A percentile compares a stretch with the other conserved stretches of the same genome.
phyloP scores from a whole-genome alignment of 2,797 vertebrate species.

The Limnodromus scolopaceus region DNA sequence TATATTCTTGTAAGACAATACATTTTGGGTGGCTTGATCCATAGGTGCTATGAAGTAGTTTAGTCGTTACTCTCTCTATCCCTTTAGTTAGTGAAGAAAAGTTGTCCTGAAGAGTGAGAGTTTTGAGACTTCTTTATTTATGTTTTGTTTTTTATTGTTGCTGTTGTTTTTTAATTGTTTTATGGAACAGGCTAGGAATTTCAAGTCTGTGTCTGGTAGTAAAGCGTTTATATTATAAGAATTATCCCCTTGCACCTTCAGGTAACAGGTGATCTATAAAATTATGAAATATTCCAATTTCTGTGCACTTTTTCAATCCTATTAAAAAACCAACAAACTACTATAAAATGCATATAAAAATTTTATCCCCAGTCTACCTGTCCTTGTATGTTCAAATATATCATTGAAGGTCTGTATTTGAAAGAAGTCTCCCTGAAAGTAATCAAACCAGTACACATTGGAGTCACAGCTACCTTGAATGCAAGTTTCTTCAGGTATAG shows the following conservation, averaged over 20 bases:
- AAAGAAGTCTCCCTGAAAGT: not conserved
- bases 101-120: not conserved
- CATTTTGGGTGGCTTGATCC: not conserved
- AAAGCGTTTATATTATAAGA: not conserved
- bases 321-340: not conserved
- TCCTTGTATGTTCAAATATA: not conserved
- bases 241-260: not conserved
- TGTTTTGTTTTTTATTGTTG: not conserved
- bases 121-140: not conserved
- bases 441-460: not conserved
- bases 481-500: not conserved
- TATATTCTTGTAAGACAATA: not conserved
- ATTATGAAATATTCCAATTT: not conserved
- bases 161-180: not conserved
- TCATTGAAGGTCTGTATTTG: not conserved
- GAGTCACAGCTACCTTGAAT: not conserved
- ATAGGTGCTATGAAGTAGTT: not conserved
- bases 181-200: not conserved
- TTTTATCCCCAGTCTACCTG: not conserved
- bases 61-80: not conserved
- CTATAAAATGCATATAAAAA: not conserved
- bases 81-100: not conserved
- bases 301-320: not conserved
- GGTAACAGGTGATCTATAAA: not conserved
- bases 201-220: not conserved